Conservation (phyloP, 2,888 invertebrate species). For the Trissoscelio sp. region DNA sequence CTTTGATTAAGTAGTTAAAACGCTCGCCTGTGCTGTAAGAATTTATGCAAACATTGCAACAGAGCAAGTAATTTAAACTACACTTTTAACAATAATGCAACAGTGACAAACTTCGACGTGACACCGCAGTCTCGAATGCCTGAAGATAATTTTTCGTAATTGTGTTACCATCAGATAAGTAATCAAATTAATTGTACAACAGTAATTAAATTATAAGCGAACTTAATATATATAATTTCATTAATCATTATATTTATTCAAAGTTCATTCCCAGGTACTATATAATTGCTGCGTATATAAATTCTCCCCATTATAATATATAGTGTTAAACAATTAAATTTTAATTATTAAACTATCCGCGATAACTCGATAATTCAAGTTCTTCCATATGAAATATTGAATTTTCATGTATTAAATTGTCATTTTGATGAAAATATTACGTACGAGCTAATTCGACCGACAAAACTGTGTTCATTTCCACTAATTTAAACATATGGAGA, state of each 20-base stretch:
- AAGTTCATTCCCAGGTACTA: neutral
- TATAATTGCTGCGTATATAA: neutral
- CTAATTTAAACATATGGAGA: slow-evolving; percentile 32
- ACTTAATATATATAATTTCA: slow-evolving; percentile 41
- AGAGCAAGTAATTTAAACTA: slow-evolving; percentile 30
- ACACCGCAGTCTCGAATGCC: neutral
- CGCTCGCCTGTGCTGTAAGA: slow-evolving; percentile 48
- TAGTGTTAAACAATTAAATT: slow-evolving; percentile 34
- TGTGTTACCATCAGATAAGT: slow-evolving; percentile 5
- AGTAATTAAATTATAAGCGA: slow-evolving; percentile 20
- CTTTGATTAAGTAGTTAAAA: slow-evolving; percentile 67
- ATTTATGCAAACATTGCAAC: slow-evolving; percentile 64
- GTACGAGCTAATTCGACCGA: slow-evolving; percentile 2
- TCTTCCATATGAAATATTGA: slow-evolving; percentile 9
- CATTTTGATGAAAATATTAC: slow-evolving; percentile 29
- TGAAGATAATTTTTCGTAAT: slow-evolving; percentile 27
- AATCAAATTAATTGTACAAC: slow-evolving; percentile 19
- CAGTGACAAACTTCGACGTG: neutral
- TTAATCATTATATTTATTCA: slow-evolving; percentile 3
- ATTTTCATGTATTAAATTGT: slow-evolving; percentile 49
- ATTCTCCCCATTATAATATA: neutral
- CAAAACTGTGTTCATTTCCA: slow-evolving; percentile 33
- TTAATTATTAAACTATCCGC: slow-evolving; percentile 36
- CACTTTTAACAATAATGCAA: slow-evolving; percentile 38
- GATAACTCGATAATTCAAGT: slow-evolving; percentile 18